Percentiles rank a stretch among this genome's conserved stretches.
Evolutionary conservation across 2,888 invertebrate species (phyloP).

Genomic region (Noctua comes): DNA sequence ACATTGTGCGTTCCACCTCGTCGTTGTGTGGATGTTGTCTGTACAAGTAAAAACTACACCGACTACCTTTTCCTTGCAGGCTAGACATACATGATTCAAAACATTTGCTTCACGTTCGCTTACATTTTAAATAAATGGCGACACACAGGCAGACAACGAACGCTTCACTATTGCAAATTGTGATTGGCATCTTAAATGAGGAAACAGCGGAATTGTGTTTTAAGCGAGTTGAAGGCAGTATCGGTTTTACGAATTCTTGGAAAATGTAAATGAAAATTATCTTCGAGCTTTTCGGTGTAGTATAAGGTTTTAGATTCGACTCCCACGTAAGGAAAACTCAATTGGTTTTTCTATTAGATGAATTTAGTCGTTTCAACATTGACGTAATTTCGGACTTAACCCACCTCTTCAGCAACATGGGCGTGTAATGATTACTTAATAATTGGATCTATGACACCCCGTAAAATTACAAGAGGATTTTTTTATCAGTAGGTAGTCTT

Average conservation of each 20-base stretch:
- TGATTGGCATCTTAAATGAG: constrained; percentile 38
- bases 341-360: not conserved
- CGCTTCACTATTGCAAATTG: constrained; percentile 35
- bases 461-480: not conserved
- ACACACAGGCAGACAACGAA: constrained; percentile 20
- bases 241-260: not conserved
- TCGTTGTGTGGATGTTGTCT: constrained; percentile 58
- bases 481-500: not conserved
- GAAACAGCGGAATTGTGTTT: not conserved
- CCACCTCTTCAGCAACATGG: not conserved
- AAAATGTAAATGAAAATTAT: constrained; percentile 9
- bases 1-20: constrained; percentile 64
- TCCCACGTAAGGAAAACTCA: not conserved
- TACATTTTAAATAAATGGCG: constrained; percentile 39
- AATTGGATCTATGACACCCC: not conserved
- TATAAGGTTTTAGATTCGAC: not conserved
- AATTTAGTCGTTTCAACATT: not conserved
- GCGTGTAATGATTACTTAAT: not conserved
- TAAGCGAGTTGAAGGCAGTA: not conserved
- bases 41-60: constrained; percentile 54
- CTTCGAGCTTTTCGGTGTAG: not conserved
- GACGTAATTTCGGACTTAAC: not conserved
- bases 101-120: constrained; percentile 49
- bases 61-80: constrained; percentile 38
- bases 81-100: constrained; percentile 47